Percentiles rank a stretch among this genome's conserved stretches.
Conservation (phyloP, 2,888 invertebrate genomes). For the Drosophila merina region DNA sequence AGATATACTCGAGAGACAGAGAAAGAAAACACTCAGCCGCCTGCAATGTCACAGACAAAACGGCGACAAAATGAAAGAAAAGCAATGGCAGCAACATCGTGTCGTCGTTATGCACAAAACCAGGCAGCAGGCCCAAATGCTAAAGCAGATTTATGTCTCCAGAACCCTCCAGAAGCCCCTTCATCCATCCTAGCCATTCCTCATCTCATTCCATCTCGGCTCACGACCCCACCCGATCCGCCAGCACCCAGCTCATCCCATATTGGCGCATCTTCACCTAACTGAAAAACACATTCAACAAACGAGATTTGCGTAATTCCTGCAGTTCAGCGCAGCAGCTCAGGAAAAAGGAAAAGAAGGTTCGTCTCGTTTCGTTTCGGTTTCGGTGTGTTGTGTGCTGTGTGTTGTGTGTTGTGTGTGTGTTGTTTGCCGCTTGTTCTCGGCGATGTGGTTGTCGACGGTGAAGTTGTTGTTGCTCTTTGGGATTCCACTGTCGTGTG, state of each 20-base stretch:
- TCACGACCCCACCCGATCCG: slow-evolving; percentile 1
- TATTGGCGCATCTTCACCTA: slow-evolving; percentile 72
- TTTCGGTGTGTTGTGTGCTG: slow-evolving; percentile 6
- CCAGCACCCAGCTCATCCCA: slow-evolving; percentile 34
- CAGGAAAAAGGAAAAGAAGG: slow-evolving; percentile 39
- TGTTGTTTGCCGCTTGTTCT: slow-evolving; percentile 43
- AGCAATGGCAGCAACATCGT: slow-evolving; percentile 47
- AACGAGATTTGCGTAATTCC: slow-evolving; percentile 80
- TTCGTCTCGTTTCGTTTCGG: slow-evolving; percentile 57
- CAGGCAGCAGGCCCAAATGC: slow-evolving; percentile 59
- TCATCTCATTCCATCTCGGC: slow-evolving; percentile 7
- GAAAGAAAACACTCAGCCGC: slow-evolving; percentile 46
- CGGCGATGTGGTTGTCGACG: slow-evolving; percentile 24
- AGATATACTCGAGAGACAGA: slow-evolving; percentile 5
- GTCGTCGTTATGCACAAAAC: slow-evolving; percentile 69
- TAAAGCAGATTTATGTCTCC: slow-evolving; percentile 70
- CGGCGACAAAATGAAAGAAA: slow-evolving; percentile 61
- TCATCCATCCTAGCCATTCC: not conserved
- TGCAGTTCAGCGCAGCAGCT: slow-evolving; percentile 63
- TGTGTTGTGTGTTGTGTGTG: slow-evolving; percentile 10
- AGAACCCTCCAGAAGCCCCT: slow-evolving; percentile 23
- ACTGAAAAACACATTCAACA: slow-evolving; percentile 78
- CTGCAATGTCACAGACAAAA: slow-evolving; percentile 76
- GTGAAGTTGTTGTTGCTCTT: slow-evolving; percentile 32
- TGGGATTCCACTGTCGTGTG: slow-evolving; percentile 20